phyloP scores from a whole-genome alignment of 2,797 vertebrate species.

The Scarus forsteni region DNA sequence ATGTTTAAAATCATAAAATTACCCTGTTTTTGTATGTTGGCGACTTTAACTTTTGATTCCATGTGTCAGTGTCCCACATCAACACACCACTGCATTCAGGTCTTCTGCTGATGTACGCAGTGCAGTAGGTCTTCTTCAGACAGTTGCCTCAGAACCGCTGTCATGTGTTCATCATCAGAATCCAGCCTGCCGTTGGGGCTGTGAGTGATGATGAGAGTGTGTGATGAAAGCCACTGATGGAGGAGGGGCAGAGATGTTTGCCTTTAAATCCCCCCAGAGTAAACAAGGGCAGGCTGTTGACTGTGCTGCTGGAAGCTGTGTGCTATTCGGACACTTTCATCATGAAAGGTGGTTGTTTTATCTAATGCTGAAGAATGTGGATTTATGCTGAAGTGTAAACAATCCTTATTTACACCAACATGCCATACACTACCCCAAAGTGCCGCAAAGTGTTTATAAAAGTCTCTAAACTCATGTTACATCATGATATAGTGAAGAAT shows the following conservation, averaged over 20 bases:
- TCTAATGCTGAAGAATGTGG: background rate
- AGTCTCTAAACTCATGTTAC: conserved; percentile 5
- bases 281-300: conserved; percentile 1
- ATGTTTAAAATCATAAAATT: no score
- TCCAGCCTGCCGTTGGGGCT: conserved; percentile 18
- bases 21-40: no score
- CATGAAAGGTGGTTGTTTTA: background rate
- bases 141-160: background rate
- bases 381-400: background rate
- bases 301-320: background rate
- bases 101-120: background rate
- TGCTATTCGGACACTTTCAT: conserved; percentile 12
- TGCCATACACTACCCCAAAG: background rate
- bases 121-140: no score
- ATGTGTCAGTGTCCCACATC: no score
- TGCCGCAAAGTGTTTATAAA: conserved; percentile 30
- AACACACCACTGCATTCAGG: no score
- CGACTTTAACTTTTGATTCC: no score
- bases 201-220: conserved; percentile 36
- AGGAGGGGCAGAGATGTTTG: conserved; percentile 41
- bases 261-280: conserved; percentile 22
- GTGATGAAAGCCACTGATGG: conserved; percentile 21
- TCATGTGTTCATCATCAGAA: conserved; percentile 14
- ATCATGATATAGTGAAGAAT: conserved; percentile 12
- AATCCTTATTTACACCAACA: background rate